Base-by-base conservation (phyloP, 2,113 vertebrate genomes). In the Xiphias gladius region DNA sequence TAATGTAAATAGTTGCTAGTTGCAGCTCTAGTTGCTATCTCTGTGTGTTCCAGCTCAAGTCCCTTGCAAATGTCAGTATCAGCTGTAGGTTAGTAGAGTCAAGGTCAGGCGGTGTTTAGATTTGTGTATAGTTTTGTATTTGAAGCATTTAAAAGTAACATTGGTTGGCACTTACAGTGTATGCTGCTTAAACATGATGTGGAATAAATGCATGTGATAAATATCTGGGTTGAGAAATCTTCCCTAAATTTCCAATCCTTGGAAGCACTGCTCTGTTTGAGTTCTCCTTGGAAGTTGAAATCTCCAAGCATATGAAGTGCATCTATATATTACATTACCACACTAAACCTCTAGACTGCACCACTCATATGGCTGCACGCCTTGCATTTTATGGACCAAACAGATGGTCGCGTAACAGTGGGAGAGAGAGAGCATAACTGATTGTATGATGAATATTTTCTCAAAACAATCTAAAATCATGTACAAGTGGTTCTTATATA, bases 281-380 rank as follows among this genome's bases (percentile, higher is more conserved):
- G 12, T 41, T 63, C 22, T 68, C 19, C 10, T 30, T 79, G 24
- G 52, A 50, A 30, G 20, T 17, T 65, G 4, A 54, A 43, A 17
- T 35, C 30, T 61, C 66, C 26, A 58, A 43, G 66, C 8, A 43
- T n/a, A n/a, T 50, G 54, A 63, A 24, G 54, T 37, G 22, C n/a
- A 69, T 81, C 66, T 74, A 52, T 81, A 76, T 81, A 72, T 88
- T 66, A 79, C 84, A 65, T 64, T 35, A 79, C 86, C 85, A 73
- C 76, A 66, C 65, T 73, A 64, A 90, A 83, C 75, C 68, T 68
- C 22, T 16, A 24, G 39, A 80, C 83, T 67, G 3, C 76, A 74
- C 46, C 80, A 78, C 83, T 86, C 65, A 68, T 54, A 74, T 5
- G 19, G 66, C 69, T 79, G 59, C 84, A 83, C 61, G 69, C 57